A percentile compares a stretch with the other conserved stretches of the same genome.
These are phyloP conservation scores for Pteronura brasiliensis DNA, from an alignment of 2,113 vertebrate genomes.

Conservation along the genomic window DNA sequence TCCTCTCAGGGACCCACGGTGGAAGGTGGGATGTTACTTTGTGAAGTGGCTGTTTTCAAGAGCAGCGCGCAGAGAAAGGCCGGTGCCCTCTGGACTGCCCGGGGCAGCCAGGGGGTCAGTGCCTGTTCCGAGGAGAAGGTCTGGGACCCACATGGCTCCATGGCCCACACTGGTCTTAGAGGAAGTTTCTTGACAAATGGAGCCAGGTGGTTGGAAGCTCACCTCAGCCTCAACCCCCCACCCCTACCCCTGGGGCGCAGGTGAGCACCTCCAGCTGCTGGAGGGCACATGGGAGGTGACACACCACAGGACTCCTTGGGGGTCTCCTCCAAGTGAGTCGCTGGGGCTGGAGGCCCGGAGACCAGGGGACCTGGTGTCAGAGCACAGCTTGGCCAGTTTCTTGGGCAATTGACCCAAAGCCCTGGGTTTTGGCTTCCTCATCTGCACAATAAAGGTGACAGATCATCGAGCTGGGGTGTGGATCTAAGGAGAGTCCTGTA, in stretches of 20 bases:
- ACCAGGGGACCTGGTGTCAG: background rate
- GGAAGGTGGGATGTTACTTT: no score
- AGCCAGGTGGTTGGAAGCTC: background rate
- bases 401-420: background rate
- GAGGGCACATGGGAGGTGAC: background rate
- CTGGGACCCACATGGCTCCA: background rate
- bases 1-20: background rate
- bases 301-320: background rate
- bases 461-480: no score
- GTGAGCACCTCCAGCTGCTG: background rate
- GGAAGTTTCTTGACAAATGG: background rate
- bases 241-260: background rate
- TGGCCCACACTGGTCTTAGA: rapidly evolving
- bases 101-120: background rate
- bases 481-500: background rate
- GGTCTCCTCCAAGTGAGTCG: background rate
- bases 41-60: background rate
- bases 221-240: background rate
- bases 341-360: background rate
- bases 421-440: background rate
- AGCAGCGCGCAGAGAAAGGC: background rate
- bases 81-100: no score
- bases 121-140: background rate
- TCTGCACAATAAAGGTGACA: rapidly evolving
- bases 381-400: background rate